Percentiles rank a stretch among this genome's conserved stretches.
Evolutionary conservation across 2,888 invertebrate species (phyloP).

Genomic region (Andrena haemorrhoa): DNA sequence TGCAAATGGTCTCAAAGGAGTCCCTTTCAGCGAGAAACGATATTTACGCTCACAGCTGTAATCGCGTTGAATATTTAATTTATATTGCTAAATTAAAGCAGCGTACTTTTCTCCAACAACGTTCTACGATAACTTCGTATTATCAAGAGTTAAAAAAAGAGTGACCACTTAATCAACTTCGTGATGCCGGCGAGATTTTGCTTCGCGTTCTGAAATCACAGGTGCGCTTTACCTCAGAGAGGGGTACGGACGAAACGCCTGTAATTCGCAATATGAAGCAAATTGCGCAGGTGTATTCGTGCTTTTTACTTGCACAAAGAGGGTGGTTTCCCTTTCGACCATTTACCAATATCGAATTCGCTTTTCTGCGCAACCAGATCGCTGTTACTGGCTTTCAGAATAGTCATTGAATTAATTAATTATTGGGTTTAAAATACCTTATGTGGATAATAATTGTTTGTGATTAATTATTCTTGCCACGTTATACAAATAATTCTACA

Average conservation of each 20-base stretch:
- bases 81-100: not conserved
- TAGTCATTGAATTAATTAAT: not conserved
- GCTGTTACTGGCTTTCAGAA: not conserved
- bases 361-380: conserved; percentile 3
- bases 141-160: not conserved
- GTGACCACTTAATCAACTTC: conserved; percentile 35
- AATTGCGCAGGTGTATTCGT: conserved; percentile 10
- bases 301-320: conserved; percentile 5
- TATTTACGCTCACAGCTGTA: not conserved
- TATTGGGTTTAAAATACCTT: too few relatives aligned
- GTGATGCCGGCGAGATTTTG: conserved; percentile 13
- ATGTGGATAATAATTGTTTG: too few relatives aligned
- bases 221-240: not conserved
- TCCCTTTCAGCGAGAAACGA: not conserved
- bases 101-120: not conserved
- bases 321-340: not conserved
- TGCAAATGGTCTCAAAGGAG: not conserved
- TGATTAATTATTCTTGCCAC: too few relatives aligned
- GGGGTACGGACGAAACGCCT: not conserved
- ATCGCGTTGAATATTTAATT: conserved; percentile 33
- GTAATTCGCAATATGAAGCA: conserved; percentile 23
- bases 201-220: conserved; percentile 26
- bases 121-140: not conserved
- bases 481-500: too few relatives aligned
- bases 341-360: conserved; percentile 27